Base-by-base conservation (phyloP, 2,888 invertebrate genomes). In the Craniophora ligustri region DNA sequence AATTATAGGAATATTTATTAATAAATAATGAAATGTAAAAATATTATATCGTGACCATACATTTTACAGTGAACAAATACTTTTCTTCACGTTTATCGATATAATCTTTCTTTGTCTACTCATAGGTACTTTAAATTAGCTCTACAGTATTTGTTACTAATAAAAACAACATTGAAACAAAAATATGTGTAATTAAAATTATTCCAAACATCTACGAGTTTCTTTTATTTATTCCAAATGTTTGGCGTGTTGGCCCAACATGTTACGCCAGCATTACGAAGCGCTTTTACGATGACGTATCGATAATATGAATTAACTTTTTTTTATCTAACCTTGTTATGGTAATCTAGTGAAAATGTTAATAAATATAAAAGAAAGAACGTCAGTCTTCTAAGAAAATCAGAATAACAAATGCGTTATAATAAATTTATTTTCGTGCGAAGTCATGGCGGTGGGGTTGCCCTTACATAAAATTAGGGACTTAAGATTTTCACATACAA, bases 331-430 rank as follows among this genome's bases (percentile, higher is more conserved):
- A 42, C 62, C 66, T 81, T 79, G 83, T 84, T 84, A 82, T 81
- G 79, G 67, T 84, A 85, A 90, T 89, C 86, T 84, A 81, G 83
- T 86, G 74, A 80, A 85, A 86, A 88, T 84, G 79, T 79, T 89
- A 86, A 87, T 88, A 84, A 69, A 78, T 74, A 41, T 59, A 47
- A 66, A 62, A 53, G 55, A 51, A 68, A 63, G 40, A 64, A 44
- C 44, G 39, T 32, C 32, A 30, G 39, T 46, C 40, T 75, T 72
- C 69, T 50, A 40, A 40, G 65, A 68, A 68, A 54, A 60, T 61
- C 30, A 5, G 65, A 68, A 59, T 58, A 68, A 38, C 7, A 45
- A 63, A 64, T 68, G 30, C 15, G 66, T 38, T 45, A 56, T 57
- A 30, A 40, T 10, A 50, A 21, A 30, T 21, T 26, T 26, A 0